These are phyloP conservation scores for Amyelois transitella DNA, from an alignment of 1,140 invertebrate genomes.

Conservation along the genomic window DNA sequence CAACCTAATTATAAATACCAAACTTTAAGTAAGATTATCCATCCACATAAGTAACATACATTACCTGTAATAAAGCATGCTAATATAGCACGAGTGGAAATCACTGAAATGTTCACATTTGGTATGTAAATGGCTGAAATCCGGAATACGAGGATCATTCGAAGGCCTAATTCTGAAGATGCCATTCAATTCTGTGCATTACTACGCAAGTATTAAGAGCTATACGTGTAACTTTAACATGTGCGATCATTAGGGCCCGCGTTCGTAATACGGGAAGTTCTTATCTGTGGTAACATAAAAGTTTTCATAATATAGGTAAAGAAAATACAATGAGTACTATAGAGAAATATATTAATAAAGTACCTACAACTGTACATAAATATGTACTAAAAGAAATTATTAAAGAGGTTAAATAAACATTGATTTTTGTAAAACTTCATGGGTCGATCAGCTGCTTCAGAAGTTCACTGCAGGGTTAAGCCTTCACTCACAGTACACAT, in stretches of 20 bases:
- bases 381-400: too few species aligned
- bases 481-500: too few species aligned
- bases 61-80: neutral
- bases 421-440: too few species aligned
- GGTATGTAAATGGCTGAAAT: slow-evolving; percentile 1
- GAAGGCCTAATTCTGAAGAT: neutral
- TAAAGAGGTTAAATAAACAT: too few species aligned
- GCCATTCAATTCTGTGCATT: neutral
- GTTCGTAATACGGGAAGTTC: neutral
- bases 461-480: too few species aligned
- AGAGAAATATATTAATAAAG: too few species aligned
- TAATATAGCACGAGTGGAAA: neutral
- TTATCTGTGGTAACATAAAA: neutral
- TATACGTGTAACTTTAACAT: neutral
- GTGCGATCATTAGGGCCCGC: neutral
- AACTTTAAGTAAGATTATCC: too few species aligned
- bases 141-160: neutral
- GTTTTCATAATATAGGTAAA: neutral
- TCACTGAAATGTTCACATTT: neutral
- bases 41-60: neutral
- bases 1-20: too few species aligned
- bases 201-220: neutral
- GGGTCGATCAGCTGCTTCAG: too few species aligned
- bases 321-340: too few species aligned
- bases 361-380: too few species aligned